Percentiles rank a stretch among this genome's conserved stretches.
phyloP scores from a whole-genome alignment of 2,113 vertebrate genomes.

The Monopterus albus region DNA sequence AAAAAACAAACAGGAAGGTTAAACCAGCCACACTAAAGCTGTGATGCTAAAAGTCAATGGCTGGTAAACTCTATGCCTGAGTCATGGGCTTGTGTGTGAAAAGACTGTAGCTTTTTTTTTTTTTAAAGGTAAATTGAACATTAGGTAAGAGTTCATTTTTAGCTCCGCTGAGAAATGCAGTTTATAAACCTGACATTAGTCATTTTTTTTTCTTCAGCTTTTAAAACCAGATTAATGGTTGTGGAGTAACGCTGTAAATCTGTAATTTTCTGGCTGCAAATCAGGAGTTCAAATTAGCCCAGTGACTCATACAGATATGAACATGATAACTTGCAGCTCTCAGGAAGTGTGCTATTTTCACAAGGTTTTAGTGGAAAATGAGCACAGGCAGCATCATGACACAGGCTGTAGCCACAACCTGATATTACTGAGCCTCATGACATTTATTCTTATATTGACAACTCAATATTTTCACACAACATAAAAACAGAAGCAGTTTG shows the following conservation, averaged over 20 bases:
- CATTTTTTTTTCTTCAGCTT: conserved; percentile 19
- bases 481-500: conserved; percentile 19
- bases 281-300: conserved; percentile 49
- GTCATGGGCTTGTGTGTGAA: conserved; percentile 15
- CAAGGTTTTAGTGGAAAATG: conserved; percentile 32
- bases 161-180: conserved; percentile 16
- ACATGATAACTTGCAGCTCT: conserved; percentile 52
- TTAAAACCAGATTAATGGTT: conserved; percentile 42
- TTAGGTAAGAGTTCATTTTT: conserved; percentile 30
- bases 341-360: conserved; percentile 63
- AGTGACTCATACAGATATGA: conserved; percentile 65
- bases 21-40: conserved; percentile 10
- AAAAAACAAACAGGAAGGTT: conserved; percentile 63
- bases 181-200: conserved; percentile 51
- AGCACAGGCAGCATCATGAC: conserved; percentile 12
- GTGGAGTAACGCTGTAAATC: conserved; percentile 40
- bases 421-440: not conserved
- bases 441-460: conserved; percentile 9
- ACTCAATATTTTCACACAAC: conserved; percentile 38
- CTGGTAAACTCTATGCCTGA: conserved; percentile 19
- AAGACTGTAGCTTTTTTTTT: conserved; percentile 30
- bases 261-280: conserved; percentile 52
- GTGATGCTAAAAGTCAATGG: conserved; percentile 13
- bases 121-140: conserved; percentile 48
- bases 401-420: conserved; percentile 24